Evolutionary conservation across 2,797 vertebrate genomes (phyloP).

Genomic region (Muraenolepis orangiensis): DNA sequence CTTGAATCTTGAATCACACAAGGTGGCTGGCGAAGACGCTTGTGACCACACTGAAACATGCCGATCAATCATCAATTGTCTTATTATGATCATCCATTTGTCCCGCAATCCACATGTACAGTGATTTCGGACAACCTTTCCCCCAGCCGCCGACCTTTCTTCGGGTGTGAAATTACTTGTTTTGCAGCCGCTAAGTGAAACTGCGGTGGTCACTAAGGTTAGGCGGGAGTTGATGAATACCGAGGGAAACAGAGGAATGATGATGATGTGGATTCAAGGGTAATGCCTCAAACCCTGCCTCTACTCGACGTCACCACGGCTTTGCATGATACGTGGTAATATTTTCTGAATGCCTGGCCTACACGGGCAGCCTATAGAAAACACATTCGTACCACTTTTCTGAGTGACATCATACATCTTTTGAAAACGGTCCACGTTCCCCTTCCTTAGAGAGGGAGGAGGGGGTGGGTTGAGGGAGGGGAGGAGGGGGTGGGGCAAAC

Average conservation of each 20-base stretch:
- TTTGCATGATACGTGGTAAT: no score
- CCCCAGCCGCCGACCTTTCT: not conserved
- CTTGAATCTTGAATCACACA: no score
- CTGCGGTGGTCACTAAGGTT: not conserved
- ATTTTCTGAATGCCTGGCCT: no score
- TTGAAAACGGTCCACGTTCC: not conserved
- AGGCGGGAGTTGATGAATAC: not conserved
- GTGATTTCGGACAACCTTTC: not conserved
- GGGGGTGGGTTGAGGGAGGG: no score
- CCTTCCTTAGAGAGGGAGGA: no score
- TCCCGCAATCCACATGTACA: not conserved
- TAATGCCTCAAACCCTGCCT: not conserved
- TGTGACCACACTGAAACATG: not conserved
- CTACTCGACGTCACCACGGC: no score
- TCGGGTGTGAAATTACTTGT: not conserved
- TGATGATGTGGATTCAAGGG: not conserved
- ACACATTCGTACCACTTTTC: not conserved
- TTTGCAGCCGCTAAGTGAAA: not conserved
- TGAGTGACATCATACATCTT: not conserved
- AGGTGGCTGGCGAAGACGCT: not conserved
- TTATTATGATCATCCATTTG: not conserved
- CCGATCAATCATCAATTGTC: not conserved
- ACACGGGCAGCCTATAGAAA: not conserved
- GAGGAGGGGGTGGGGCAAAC: no score
- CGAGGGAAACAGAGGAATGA: not conserved